Conservation (phyloP, 2,888 invertebrate genomes). For the Limenitis camilla region DNA sequence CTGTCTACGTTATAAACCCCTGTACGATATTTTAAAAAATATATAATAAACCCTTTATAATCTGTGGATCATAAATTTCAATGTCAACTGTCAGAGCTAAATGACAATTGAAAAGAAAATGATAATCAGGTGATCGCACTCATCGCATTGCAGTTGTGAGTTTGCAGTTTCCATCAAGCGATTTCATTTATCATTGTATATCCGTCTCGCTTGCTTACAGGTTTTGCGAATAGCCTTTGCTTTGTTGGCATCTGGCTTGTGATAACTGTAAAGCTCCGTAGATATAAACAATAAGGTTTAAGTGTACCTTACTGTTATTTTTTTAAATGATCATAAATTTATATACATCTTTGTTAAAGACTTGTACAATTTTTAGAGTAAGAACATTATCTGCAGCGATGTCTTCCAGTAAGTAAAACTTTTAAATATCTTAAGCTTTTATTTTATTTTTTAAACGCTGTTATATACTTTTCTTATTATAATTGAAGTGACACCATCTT, state of each 20-base stretch:
- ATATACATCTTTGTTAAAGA: slow-evolving; percentile 32
- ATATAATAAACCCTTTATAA: too few species aligned
- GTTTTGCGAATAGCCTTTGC: neutral
- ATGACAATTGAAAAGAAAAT: neutral
- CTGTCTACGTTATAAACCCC: too few species aligned
- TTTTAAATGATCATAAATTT: slow-evolving; percentile 45
- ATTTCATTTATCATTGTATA: slow-evolving; percentile 9
- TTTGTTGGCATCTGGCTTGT: neutral
- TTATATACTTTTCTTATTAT: neutral
- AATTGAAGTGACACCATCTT: too few species aligned
- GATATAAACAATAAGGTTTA: too few species aligned
- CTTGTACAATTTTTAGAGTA: slow-evolving; percentile 30
- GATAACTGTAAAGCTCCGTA: too few species aligned
- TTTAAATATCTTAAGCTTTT: neutral
- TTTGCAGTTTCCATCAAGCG: neutral
- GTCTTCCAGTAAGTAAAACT: slow-evolving; percentile 40
- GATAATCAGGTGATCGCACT: neutral
- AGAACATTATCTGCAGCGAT: slow-evolving; percentile 37
- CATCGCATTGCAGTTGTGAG: neutral
- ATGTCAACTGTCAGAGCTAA: neutral
- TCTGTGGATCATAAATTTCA: too few species aligned
- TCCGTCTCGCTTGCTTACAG: slow-evolving; percentile 1
- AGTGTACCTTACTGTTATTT: slow-evolving; percentile 6
- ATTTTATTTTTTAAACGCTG: neutral
- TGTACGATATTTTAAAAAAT: too few species aligned